Evolutionary conservation across 1,140 invertebrate genomes (phyloP).

Genomic region (Macrobrachium rosenbergii): DNA sequence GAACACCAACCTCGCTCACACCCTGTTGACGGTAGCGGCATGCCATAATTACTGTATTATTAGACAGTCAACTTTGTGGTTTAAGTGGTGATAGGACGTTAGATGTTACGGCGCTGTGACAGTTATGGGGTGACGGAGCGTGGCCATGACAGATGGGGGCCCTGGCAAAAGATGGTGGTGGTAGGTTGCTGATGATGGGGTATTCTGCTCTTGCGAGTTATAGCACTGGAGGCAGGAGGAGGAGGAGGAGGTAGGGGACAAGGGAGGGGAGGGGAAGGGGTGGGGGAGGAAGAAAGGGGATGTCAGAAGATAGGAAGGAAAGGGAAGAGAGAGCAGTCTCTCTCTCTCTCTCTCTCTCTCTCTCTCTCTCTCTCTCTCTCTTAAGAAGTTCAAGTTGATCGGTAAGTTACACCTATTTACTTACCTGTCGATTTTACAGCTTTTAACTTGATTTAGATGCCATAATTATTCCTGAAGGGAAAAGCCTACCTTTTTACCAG

Average conservation of each 20-base stretch:
- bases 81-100: conserved; percentile 48
- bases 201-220: not conserved
- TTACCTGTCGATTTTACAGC: not conserved
- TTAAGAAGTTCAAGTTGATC: not conserved
- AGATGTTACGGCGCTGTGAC: conserved; percentile 41
- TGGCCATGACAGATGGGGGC: conserved; percentile 13
- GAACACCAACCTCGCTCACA: conserved; percentile 3
- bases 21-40: conserved; percentile 36
- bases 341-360: not conserved
- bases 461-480: not conserved
- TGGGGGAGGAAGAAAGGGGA: not conserved
- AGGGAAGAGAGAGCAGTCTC: not conserved
- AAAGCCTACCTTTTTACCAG: too few species aligned
- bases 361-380: not conserved
- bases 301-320: not conserved
- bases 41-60: conserved; percentile 56
- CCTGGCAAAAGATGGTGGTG: conserved; percentile 17
- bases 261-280: not conserved
- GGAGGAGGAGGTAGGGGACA: not conserved
- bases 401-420: not conserved
- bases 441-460: not conserved
- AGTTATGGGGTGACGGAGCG: conserved; percentile 36
- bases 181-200: conserved; percentile 1
- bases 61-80: conserved; percentile 53
- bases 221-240: not conserved